phyloP scores from a whole-genome alignment of 2,113 vertebrate species.

The Semnopithecus entellus region DNA sequence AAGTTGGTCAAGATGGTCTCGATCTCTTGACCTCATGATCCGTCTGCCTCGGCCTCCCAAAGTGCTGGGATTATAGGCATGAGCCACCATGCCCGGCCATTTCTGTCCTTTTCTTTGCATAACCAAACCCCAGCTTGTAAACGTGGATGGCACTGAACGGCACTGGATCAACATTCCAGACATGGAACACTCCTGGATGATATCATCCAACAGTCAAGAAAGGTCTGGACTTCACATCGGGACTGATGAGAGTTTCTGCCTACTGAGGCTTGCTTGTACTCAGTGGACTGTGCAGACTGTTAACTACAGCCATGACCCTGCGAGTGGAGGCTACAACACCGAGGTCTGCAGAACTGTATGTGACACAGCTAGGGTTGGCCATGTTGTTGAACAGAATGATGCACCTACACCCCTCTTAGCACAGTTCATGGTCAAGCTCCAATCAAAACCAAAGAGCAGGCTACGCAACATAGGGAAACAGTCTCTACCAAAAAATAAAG shows the following conservation, averaged over 20 bases:
- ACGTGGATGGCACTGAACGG: neutral
- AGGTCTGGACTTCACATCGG: rapidly evolving
- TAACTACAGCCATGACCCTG: neutral
- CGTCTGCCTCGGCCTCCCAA: too few relatives aligned
- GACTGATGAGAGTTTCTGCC: rapidly evolving
- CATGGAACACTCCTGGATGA: neutral
- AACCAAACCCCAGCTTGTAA: neutral
- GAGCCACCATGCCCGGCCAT: too few relatives aligned
- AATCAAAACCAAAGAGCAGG: too few relatives aligned
- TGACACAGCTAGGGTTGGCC: neutral
- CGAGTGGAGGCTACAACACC: neutral
- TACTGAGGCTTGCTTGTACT: neutral
- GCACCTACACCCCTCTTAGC: rapidly evolving
- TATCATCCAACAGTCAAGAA: neutral
- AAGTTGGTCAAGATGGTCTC: too few relatives aligned
- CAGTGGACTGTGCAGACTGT: rapidly evolving
- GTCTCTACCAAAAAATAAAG: too few relatives aligned
- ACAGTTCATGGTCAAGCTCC: neutral
- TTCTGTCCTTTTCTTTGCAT: neutral
- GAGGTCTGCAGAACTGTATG: neutral
- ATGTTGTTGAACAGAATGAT: rapidly evolving
- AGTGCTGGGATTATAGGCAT: too few relatives aligned
- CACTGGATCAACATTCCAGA: rapidly evolving
- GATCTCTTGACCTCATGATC: too few relatives aligned
- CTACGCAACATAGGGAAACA: too few relatives aligned